Evolutionary conservation across 1,140 invertebrate species (phyloP).

Genomic region (Pseudomyrmex flavicornis): DNA sequence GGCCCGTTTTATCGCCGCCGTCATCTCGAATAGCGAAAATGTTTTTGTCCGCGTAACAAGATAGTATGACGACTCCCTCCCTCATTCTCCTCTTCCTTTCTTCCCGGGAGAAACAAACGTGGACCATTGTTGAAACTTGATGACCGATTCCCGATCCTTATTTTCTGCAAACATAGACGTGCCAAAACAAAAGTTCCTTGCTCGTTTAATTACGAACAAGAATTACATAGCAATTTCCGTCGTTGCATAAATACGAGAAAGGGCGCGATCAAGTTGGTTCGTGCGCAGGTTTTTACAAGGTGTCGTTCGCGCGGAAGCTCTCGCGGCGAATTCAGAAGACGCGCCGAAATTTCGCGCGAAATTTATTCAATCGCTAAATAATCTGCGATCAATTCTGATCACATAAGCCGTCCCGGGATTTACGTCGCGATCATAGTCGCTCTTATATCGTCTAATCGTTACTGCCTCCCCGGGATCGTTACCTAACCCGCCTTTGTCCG

Average conservation of each 20-base stretch:
- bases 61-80: conserved; percentile 16
- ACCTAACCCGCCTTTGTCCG: conserved; percentile 44
- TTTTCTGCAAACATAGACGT: neutral
- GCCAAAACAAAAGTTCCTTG: neutral
- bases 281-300: conserved; percentile 58
- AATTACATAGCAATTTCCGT: conserved; percentile 4
- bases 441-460: conserved; percentile 66
- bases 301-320: conserved; percentile 36
- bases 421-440: conserved; percentile 18
- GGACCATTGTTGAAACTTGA: conserved; percentile 27
- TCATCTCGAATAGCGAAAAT: conserved; percentile 26
- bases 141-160: neutral
- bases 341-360: conserved; percentile 59
- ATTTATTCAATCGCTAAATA: conserved; percentile 72
- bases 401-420: conserved; percentile 54
- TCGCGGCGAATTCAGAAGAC: conserved; percentile 39
- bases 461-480: conserved; percentile 11
- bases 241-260: neutral
- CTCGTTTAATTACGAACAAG: conserved; percentile 2
- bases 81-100: neutral
- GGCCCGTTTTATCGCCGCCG: conserved; percentile 21
- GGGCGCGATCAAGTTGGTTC: neutral
- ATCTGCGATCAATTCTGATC: conserved; percentile 71
- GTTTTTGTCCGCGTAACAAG: conserved; percentile 47
- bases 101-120: conserved; percentile 42